Conservation (phyloP, 2,113 vertebrate species). For the Boleophthalmus pectinirostris region DNA sequence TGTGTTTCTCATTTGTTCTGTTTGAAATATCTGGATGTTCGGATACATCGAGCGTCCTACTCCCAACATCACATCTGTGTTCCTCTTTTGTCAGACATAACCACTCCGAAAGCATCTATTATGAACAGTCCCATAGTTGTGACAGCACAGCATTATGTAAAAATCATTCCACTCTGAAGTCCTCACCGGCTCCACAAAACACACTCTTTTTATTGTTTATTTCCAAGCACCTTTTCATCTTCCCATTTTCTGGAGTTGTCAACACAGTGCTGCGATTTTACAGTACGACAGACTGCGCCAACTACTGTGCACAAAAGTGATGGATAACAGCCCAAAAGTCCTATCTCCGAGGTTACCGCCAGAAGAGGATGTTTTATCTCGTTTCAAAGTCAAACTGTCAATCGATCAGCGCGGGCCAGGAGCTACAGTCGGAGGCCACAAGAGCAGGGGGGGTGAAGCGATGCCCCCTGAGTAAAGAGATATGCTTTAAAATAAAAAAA, state of each 20-base stretch:
- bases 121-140: slow-evolving; percentile 23
- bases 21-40: background rate
- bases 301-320: slow-evolving; percentile 19
- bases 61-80: slow-evolving; percentile 31
- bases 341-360: slow-evolving; percentile 9
- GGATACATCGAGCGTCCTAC: background rate
- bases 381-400: slow-evolving; percentile 66
- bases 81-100: slow-evolving; percentile 9
- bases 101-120: slow-evolving; percentile 33
- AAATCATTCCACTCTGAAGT: slow-evolving; percentile 33
- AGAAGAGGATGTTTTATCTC: slow-evolving; percentile 42
- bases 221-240: background rate
- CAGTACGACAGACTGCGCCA: slow-evolving; percentile 3
- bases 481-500: slow-evolving; percentile 62
- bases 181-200: slow-evolving; percentile 21
- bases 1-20: slow-evolving; percentile 10
- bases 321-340: slow-evolving; percentile 25
- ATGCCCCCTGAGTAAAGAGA: slow-evolving; percentile 49
- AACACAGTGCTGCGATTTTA: slow-evolving; percentile 24
- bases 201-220: background rate
- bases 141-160: slow-evolving; percentile 36
- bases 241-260: slow-evolving; percentile 21
- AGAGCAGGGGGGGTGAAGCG: slow-evolving; percentile 17
- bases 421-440: slow-evolving; percentile 30
- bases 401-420: slow-evolving; percentile 55